Conservation (phyloP, 1,140 invertebrate genomes). For the Heliconius himera region DNA sequence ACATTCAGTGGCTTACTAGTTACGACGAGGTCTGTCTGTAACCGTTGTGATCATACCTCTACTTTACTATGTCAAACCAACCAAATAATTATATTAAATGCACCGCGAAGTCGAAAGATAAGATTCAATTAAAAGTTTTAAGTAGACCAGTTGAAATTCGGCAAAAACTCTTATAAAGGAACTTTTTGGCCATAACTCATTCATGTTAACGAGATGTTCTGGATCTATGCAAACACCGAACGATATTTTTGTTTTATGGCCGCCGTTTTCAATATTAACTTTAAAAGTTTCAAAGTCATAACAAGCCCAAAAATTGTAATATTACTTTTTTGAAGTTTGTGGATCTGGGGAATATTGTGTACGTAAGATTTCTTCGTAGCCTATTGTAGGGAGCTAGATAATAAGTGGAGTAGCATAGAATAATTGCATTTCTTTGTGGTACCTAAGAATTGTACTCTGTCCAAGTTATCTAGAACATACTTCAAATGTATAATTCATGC, state of each 20-base stretch:
- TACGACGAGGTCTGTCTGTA: no score
- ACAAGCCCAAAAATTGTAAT: neutral
- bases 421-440: no score
- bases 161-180: neutral
- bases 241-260: slow-evolving; percentile 3
- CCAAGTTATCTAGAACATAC: no score
- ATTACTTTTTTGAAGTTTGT: neutral
- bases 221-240: neutral
- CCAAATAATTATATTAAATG: neutral
- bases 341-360: neutral
- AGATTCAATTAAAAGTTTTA: slow-evolving; percentile 9
- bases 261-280: slow-evolving; percentile 4
- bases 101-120: neutral
- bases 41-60: no score
- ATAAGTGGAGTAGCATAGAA: neutral
- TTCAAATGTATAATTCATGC: no score
- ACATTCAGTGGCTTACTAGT: no score
- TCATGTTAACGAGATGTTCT: neutral
- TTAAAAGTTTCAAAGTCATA: neutral
- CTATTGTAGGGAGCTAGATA: neutral
- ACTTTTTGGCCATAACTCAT: neutral
- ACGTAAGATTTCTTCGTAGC: neutral
- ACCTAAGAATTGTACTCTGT: no score
- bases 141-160: slow-evolving; percentile 1
- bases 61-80: neutral